phyloP scores from a whole-genome alignment of 2,113 vertebrate species.

The Platichthys flesus region DNA sequence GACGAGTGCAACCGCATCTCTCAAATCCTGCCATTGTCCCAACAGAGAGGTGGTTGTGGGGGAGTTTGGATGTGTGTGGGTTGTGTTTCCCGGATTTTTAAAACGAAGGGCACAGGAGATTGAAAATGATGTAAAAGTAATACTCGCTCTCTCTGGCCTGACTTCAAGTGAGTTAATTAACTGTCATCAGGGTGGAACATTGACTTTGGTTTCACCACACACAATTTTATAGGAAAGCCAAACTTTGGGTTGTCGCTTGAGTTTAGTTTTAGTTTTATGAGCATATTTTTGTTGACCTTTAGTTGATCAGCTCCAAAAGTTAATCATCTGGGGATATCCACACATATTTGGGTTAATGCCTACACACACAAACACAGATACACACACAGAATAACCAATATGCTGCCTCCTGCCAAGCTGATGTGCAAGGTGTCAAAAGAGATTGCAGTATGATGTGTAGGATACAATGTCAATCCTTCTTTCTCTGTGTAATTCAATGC shows the following conservation, averaged over 20 bases:
- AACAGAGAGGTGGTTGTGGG: conserved; percentile 36
- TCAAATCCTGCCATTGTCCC: conserved; percentile 62
- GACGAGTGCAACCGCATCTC: conserved; percentile 51
- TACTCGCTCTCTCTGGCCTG: background rate
- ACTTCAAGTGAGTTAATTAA: background rate
- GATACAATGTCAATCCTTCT: background rate
- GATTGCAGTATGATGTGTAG: no score
- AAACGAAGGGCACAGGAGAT: conserved; percentile 2
- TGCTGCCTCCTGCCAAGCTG: no score
- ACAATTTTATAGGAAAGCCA: no score
- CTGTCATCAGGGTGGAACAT: background rate
- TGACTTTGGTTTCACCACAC: background rate
- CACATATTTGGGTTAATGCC: no score
- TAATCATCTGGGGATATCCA: no score
- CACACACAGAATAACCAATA: no score
- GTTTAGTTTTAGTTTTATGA: no score
- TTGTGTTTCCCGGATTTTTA: conserved; percentile 3
- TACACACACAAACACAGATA: no score
- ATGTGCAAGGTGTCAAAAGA: no score
- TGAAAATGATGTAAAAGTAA: conserved; percentile 5
- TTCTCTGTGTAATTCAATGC: background rate
- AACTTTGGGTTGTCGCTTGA: no score
- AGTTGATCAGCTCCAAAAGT: no score
- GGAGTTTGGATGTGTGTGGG: background rate
- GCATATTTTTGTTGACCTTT: no score